phyloP scores from a whole-genome alignment of 1,140 invertebrate species.

The Wasmannia auropunctata region DNA sequence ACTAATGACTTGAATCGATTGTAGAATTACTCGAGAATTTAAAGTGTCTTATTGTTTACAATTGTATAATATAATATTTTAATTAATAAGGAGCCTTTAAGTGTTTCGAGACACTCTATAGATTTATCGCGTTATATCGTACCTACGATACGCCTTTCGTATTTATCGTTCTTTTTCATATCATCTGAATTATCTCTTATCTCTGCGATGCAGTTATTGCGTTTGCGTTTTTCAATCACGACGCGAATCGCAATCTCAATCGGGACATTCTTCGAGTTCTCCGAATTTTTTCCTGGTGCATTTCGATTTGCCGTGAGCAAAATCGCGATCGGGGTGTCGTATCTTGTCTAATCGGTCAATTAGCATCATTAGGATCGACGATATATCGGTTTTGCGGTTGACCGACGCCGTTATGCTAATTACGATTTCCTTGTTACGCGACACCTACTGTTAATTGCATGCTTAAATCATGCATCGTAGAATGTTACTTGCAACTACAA shows the following conservation, averaged over 20 bases:
- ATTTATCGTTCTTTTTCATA: background rate
- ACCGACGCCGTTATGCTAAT: constrained; percentile 15
- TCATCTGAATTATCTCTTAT: constrained; percentile 14
- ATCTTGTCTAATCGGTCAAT: constrained; percentile 33
- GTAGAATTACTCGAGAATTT: background rate
- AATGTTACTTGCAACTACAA: background rate
- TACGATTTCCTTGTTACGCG: constrained; percentile 29
- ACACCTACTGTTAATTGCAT: background rate
- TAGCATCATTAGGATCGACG: constrained; percentile 30
- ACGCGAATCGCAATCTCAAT: constrained; percentile 64
- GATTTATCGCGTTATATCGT: background rate
- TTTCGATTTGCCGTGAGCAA: background rate
- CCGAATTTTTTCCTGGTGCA: background rate
- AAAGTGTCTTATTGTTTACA: background rate
- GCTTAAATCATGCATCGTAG: background rate
- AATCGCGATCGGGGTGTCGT: background rate
- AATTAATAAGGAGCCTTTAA: background rate
- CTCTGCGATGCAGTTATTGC: background rate
- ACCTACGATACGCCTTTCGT: background rate
- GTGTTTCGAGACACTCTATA: background rate
- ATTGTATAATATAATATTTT: background rate
- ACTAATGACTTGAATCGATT: background rate
- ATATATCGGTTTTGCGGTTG: constrained; percentile 40
- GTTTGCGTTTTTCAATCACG: background rate
- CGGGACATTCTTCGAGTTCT: constrained; percentile 60